A percentile compares a stretch with the other conserved stretches of the same genome.
Conservation (phyloP, 2,797 vertebrate species). For the Cirrhinus mrigala region DNA sequence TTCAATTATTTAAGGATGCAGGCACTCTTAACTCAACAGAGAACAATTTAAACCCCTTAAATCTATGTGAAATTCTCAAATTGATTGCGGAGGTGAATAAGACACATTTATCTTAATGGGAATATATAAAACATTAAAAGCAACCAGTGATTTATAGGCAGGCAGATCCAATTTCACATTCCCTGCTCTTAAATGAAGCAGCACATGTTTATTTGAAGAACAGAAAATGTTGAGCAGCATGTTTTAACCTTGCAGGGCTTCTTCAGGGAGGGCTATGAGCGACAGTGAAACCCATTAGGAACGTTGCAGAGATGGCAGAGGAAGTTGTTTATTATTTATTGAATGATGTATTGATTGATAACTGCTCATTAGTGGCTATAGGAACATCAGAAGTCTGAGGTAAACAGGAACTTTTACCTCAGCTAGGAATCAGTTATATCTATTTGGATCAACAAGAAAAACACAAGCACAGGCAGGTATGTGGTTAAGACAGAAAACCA, state of each 20-base stretch:
- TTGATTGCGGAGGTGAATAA: constrained; percentile 60
- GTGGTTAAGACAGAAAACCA: constrained; percentile 7
- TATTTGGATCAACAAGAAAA: not conserved
- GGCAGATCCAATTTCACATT: constrained; percentile 30
- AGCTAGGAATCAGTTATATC: not conserved
- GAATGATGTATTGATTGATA: constrained; percentile 43
- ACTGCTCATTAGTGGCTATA: not conserved
- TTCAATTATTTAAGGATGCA: constrained; percentile 65
- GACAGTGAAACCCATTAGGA: constrained; percentile 1
- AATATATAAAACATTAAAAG: constrained; percentile 61
- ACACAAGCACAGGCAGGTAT: not conserved
- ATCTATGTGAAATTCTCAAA: constrained; percentile 65
- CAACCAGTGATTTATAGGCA: constrained; percentile 51
- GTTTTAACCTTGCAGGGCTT: not conserved
- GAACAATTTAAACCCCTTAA: constrained; percentile 60
- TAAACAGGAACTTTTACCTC: not conserved
- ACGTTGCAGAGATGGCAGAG: not conserved
- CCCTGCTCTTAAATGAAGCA: constrained; percentile 38
- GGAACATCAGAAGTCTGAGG: constrained; percentile 2
- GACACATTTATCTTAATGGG: constrained; percentile 67
- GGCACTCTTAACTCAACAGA: constrained; percentile 61
- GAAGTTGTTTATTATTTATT: constrained; percentile 24
- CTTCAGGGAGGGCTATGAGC: not conserved
- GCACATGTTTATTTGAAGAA: constrained; percentile 48
- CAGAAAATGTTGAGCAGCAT: not conserved